Evolutionary conservation across 2,113 vertebrate genomes (phyloP), one percentile per base, ranked within the genome.

Genomic region (Sylvietta virens): DNA sequence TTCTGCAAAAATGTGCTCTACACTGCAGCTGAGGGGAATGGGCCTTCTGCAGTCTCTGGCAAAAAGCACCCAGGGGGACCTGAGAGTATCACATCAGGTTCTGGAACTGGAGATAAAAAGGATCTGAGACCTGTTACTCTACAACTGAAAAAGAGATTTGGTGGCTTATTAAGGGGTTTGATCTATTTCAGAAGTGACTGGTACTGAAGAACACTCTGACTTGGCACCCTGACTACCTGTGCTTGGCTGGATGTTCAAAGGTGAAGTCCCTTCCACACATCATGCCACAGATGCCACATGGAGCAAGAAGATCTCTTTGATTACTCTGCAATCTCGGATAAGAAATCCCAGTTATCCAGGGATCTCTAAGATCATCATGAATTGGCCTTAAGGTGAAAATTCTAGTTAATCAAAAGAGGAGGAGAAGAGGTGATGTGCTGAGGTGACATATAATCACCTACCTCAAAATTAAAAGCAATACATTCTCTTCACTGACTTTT

Each of bases 11-110:
- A 62, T 45, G 27, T 39, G 28, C 14, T 73, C 23, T 39, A 28
- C 18, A 15, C 9, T 54, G 28, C 18, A 47, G 33, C 27, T 0
- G 0, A 61, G 22, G 22, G 18, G 11, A 62, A 27, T 22, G 17
- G 39, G 33, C 11, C n/a, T 39, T 84, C 28, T 39, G 28, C 15
- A 54, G 23, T 23, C 27, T 54, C 58, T 73, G n/a, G 33, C 28
- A 54, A 54, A 54, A 84, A 47, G 15, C 23, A 56, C 7, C 23
- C 15, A 28, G 28, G 23, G 15, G 40, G 15, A 47, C 28, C 19
- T 10, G 18, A 56, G 23, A 13, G 9, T 4, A 2, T 11, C 13
- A 24, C 9, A 4, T 11, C 10, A 24, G 4, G 19, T n/a, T 79
- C 48, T 70, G 31, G 42, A 42, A 13, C 2, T 22, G 21, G 14